Base-by-base conservation (phyloP, 2,113 vertebrate genomes). In the Scopus umbretta region DNA sequence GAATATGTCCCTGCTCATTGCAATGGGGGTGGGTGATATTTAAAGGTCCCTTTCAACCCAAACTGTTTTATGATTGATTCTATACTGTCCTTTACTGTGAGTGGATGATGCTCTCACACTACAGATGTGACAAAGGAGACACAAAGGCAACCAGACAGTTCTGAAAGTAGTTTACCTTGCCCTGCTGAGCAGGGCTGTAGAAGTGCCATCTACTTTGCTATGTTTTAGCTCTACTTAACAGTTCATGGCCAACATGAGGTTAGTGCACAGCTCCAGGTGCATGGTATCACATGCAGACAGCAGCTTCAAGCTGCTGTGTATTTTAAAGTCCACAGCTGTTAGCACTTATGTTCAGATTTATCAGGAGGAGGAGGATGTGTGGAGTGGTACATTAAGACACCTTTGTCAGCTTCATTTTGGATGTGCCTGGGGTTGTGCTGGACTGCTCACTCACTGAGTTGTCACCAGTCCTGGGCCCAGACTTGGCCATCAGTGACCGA, bases 401-500 rank as follows among this genome's bases (percentile, higher is more conserved):
- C 18, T 78, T 70, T 75, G 18, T 47, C 66, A 50, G 21, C 27
- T 21, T 47, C 82, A 36, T 66, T 74, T 50, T 43, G 29, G 53
- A 32, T 65, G 29, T 52, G 34, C 32, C 58, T 42, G 10, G 22
- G 19, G 26, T 13, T 47, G 36, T 78, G 53, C 49, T 76, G 67
- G 32, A 32, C 58, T 79, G 5, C 25, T 92, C 1, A 3, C 27
- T 20, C 20, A 47, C 27, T 36, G 21, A 8, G 7, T 10, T 80
- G 53, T 30, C 75, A 67, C 12, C 27, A 18, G 25, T 21, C 43
- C 47, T 83, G 75, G 14, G 36, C 14, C 9, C 32, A 63, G n/a
- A 43, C 20, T 2, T 62, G 52, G 45, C 43, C 30, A 7, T 3
- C 0, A 0, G 40, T 79, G 50, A 61, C 74, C 32, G 65, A 32